phyloP scores from a whole-genome alignment of 2,797 vertebrate genomes.

The Microcaecilia unicolor region DNA sequence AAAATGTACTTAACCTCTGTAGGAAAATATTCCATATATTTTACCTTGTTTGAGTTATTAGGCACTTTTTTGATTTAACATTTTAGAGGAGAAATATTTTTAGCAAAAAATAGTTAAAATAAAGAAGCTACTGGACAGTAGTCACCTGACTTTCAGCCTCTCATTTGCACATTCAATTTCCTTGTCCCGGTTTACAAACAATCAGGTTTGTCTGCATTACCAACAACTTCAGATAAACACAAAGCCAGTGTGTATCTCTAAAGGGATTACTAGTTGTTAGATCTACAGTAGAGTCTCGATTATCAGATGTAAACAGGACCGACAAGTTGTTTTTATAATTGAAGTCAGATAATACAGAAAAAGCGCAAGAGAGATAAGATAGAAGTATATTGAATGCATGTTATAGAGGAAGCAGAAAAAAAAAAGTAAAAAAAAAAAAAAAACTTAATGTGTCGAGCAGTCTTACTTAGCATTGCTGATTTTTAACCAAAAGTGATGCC shows the following conservation, averaged over 20 bases:
- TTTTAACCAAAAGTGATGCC: too few relatives aligned
- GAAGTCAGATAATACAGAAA: too few relatives aligned
- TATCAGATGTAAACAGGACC: too few relatives aligned
- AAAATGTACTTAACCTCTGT: not conserved
- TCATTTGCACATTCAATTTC: constrained; percentile 63
- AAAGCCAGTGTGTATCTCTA: constrained; percentile 14
- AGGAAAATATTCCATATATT: not conserved
- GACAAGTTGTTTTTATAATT: too few relatives aligned
- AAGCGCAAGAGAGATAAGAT: too few relatives aligned
- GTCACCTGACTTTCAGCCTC: constrained; percentile 83
- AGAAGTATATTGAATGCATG: too few relatives aligned
- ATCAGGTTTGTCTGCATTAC: constrained; percentile 58
- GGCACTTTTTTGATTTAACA: not conserved
- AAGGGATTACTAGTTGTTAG: too few relatives aligned
- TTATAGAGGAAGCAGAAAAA: too few relatives aligned
- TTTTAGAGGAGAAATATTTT: constrained; percentile 13
- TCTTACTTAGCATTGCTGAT: too few relatives aligned
- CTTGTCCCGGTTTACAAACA: constrained; percentile 28
- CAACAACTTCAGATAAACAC: constrained; percentile 26
- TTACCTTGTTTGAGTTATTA: not conserved
- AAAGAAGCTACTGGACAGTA: constrained; percentile 46
- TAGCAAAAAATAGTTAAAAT: not conserved
- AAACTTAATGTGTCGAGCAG: too few relatives aligned
- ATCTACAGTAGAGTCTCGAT: too few relatives aligned
- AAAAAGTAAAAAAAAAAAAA: too few relatives aligned